Evolutionary conservation across 2,113 vertebrate species (phyloP), one percentile per base, ranked within the genome.

Genomic region (Hemicordylus capensis): DNA sequence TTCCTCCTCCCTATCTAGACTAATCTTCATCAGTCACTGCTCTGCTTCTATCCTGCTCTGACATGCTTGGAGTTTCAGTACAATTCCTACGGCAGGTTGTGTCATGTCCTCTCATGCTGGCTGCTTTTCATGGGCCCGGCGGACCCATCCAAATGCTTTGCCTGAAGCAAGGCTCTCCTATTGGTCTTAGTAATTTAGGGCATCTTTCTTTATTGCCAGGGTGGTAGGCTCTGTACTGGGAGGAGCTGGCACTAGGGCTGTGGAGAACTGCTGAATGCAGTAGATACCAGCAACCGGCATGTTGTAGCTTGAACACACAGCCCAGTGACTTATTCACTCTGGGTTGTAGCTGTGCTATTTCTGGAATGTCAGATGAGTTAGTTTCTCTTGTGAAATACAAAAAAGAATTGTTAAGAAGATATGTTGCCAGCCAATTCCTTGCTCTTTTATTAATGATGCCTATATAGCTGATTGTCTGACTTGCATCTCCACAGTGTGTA

Each of bases 21-120:
- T 94, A 92, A 94, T 94, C 92, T 95, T 93, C 93, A 90, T 93
- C 94, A 93, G 90, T 94, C 94, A 94, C 34, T 91, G 89, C 90
- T 88, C 92, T 3, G 90, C 83, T 89, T 91, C 88, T 92, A 80
- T 92, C 94, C 84, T 94, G 94, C 94, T 94, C 92, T 67, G 94
- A 94, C 94, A 95, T 0, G 94, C 90, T 93, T 59, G 0, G 42
- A 94, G 94, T 95, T 94, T 94, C 93, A 93, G 91, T 91, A 90
- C 93, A 94, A 94, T 94, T 95, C 93, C 92, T 94, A 90, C 26
- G 85, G 94, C 94, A 94, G 93, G 94, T 92, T 58, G 20, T 91
- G 94, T 94, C 94, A 95, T 87, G 94, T 94, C 91, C 89, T 88
- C 90, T 93, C 90, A 92, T 0, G 90, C 87, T 31, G 91, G 64